These are phyloP conservation scores for Prietella phreatophila DNA, from an alignment of 2,113 vertebrate species.

Conservation along the genomic window DNA sequence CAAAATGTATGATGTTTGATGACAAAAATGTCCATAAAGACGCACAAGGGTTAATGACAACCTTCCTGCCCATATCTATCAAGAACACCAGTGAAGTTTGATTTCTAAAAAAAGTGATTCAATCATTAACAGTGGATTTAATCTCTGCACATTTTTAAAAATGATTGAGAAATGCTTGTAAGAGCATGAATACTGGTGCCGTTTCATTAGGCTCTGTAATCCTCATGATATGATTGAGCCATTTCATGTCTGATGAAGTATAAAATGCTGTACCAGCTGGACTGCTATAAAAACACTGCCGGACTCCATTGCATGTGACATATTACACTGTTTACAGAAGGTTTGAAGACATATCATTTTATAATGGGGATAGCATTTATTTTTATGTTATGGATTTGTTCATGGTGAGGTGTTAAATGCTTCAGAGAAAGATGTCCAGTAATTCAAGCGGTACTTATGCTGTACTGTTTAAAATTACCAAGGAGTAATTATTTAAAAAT, in stretches of 20 bases:
- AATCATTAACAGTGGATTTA: constrained; percentile 42
- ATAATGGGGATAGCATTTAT: neutral
- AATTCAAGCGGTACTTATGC: neutral
- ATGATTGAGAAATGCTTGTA: neutral
- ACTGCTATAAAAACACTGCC: neutral
- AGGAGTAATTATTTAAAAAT: neutral
- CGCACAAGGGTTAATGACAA: neutral
- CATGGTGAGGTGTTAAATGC: neutral
- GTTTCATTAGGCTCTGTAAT: neutral
- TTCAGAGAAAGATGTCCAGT: neutral
- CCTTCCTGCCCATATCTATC: constrained; percentile 27
- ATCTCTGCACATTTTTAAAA: constrained; percentile 19
- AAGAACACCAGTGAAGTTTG: constrained; percentile 42
- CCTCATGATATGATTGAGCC: constrained; percentile 28
- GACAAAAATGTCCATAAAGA: too few species aligned
- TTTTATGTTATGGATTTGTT: neutral
- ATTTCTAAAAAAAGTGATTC: constrained; percentile 44
- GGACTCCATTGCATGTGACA: neutral
- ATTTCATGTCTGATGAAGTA: constrained; percentile 18
- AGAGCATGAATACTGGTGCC: constrained; percentile 2
- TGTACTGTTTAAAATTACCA: neutral
- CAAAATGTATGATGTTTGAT: too few species aligned
- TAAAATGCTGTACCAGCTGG: constrained; percentile 13
- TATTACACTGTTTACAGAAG: neutral
- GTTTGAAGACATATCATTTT: neutral